Base-by-base conservation (phyloP, 2,888 invertebrate genomes). In the Lycia hirtaria region DNA sequence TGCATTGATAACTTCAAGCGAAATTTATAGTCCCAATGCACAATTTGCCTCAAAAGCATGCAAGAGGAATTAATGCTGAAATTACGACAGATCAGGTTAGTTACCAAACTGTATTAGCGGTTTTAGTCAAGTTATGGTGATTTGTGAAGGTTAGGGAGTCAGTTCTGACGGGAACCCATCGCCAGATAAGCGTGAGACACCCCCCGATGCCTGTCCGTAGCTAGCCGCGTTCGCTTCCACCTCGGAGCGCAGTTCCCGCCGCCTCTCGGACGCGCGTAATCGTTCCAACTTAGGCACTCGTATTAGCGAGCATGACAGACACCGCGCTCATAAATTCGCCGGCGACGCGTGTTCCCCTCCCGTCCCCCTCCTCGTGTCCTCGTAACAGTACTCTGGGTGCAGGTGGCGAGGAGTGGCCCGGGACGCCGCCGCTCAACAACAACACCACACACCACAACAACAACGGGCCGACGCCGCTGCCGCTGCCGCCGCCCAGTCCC, bases 331-430 rank as follows among this genome's bases (percentile, higher is more conserved):
- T 61, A 67, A 61, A 78, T 80, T 79, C 80, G 84, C 78, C 78
- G 84, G 84, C 78, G 77, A 47, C 83, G 85, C 77, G 74, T 73
- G 73, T 71, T 77, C 73, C 71, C 70, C 74, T 73, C 73, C 74
- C 77, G 74, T 56, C 71, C 94, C 51, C 17, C 26, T 41, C 41
- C 47, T 35, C 30, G 97, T 85, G 97, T 85, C 96, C 96, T 85
- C 87, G 87, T 91, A 87, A 90, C 89, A 81, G 86, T 88, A 83
- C 81, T 87, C 76, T 91, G 78, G 76, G 78, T 80, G 87, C 92
- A 92, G 92, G 92, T 92, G 88, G 78, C 71, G 92, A 92, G 70
- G 92, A 91, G 76, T 91, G 90, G 88, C 83, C 90, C 68, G 84
- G 84, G 78, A 87, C 92, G 72, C 92, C 92, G 65, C 92, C 92